Conservation (phyloP, 2,113 vertebrate genomes). For the Bathybates hornii region DNA sequence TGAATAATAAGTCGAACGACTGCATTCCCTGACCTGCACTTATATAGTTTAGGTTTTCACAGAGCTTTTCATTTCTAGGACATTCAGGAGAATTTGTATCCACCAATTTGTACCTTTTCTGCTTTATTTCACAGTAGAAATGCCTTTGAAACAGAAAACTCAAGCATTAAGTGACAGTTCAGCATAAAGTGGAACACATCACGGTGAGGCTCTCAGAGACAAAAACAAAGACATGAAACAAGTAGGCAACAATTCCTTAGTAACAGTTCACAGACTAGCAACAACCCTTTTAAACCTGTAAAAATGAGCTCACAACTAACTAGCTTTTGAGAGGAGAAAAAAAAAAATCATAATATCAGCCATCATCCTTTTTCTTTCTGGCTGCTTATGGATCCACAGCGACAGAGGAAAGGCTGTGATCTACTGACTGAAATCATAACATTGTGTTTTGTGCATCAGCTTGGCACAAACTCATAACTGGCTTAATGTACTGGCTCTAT, state of each 20-base stretch:
- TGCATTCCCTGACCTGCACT: background rate
- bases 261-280: background rate
- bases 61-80: background rate
- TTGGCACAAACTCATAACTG: background rate
- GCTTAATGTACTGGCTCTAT: background rate
- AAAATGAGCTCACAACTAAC: background rate
- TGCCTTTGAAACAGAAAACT: background rate
- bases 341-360: background rate
- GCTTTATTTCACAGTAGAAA: background rate
- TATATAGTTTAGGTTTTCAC: background rate
- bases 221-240: background rate
- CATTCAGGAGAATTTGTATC: background rate
- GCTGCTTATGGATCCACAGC: background rate
- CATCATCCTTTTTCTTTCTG: background rate
- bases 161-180: background rate
- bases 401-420: background rate
- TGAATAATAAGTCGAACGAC: background rate
- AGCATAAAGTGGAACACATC: background rate
- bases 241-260: background rate
- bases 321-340: background rate
- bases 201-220: background rate
- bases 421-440: background rate
- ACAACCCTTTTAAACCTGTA: background rate
- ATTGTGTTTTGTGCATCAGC: background rate
- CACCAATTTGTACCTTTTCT: background rate